phyloP scores from a whole-genome alignment of 2,888 invertebrate species.

The Osmoderma eremita region DNA sequence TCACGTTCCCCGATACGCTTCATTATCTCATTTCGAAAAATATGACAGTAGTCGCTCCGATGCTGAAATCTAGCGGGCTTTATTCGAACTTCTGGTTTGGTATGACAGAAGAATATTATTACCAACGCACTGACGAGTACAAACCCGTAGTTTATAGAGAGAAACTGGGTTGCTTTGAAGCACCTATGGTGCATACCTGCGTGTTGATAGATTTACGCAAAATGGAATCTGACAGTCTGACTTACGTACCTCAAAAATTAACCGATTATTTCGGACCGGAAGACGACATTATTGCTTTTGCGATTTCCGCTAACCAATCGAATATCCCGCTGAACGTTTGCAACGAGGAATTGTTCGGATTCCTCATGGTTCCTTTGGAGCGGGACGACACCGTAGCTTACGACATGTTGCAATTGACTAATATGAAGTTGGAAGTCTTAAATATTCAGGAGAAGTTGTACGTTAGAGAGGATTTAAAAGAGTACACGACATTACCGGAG shows the following conservation, averaged over 20 bases:
- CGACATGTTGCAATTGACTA: slow-evolving; percentile 78
- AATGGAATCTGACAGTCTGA: slow-evolving; percentile 70
- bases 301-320: slow-evolving; percentile 78
- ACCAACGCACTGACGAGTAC: slow-evolving; percentile 85
- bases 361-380: slow-evolving; percentile 82
- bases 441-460: slow-evolving; percentile 67
- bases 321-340: slow-evolving; percentile 77
- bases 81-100: slow-evolving; percentile 98
- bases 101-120: slow-evolving; percentile 87
- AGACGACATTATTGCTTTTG: slow-evolving; percentile 95
- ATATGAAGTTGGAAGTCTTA: slow-evolving; percentile 80
- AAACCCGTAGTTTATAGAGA: slow-evolving; percentile 78
- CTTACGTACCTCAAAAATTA: slow-evolving; percentile 76
- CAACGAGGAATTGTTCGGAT: slow-evolving; percentile 86
- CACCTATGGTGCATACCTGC: slow-evolving; percentile 93
- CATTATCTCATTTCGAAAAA: slow-evolving; percentile 71
- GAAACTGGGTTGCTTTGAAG: slow-evolving; percentile 78
- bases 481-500: slow-evolving; percentile 56
- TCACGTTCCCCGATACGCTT: slow-evolving; percentile 75
- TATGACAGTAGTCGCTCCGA: slow-evolving; percentile 79
- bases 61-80: slow-evolving; percentile 85
- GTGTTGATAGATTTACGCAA: slow-evolving; percentile 80
- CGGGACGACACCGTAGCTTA: slow-evolving; percentile 70
- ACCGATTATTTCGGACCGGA: slow-evolving; percentile 72
- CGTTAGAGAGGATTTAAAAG: slow-evolving; percentile 61